phyloP scores from a whole-genome alignment of 1,140 invertebrate genomes.

The Drosophila azteca region DNA sequence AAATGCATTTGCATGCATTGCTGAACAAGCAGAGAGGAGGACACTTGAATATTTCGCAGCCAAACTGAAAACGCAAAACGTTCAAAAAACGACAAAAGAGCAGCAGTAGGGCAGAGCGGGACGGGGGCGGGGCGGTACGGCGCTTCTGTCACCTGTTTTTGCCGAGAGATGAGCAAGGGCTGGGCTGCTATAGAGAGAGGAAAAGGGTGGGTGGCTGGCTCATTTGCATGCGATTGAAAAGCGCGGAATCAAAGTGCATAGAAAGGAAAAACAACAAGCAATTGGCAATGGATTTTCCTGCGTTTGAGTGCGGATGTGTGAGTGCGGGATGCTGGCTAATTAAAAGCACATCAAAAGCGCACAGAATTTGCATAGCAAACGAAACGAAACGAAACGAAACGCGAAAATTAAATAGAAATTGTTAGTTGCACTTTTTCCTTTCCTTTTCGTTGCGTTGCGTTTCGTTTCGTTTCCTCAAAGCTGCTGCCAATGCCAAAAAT shows the following conservation, averaged over 20 bases:
- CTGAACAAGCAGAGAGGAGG: slow-evolving; percentile 49
- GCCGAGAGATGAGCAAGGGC: not conserved
- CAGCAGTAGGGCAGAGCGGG: not conserved
- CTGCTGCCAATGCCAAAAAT: slow-evolving; percentile 57
- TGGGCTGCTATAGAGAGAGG: not conserved
- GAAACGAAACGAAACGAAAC: slow-evolving; percentile 69
- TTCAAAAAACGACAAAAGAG: slow-evolving; percentile 43
- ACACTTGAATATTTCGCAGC: slow-evolving; percentile 65
- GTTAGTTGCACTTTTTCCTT: slow-evolving; percentile 59
- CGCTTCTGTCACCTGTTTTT: slow-evolving; percentile 25
- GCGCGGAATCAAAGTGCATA: slow-evolving; percentile 67
- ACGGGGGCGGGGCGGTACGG: slow-evolving; percentile 21
- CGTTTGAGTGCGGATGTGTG: slow-evolving; percentile 21
- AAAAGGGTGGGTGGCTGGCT: slow-evolving; percentile 14
- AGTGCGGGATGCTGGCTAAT: slow-evolving; percentile 55
- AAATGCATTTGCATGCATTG: slow-evolving; percentile 68
- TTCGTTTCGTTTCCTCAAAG: slow-evolving; percentile 58
- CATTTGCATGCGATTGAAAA: slow-evolving; percentile 69
- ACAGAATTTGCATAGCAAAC: slow-evolving; percentile 72
- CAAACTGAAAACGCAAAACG: slow-evolving; percentile 75
- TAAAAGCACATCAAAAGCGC: slow-evolving; percentile 72
- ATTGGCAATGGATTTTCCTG: slow-evolving; percentile 67
- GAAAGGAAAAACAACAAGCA: slow-evolving; percentile 59
- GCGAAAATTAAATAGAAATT: slow-evolving; percentile 71
- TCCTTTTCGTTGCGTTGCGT: slow-evolving; percentile 50